phyloP scores from a whole-genome alignment of 2,888 invertebrate genomes.

The Polymixis lichenea region DNA sequence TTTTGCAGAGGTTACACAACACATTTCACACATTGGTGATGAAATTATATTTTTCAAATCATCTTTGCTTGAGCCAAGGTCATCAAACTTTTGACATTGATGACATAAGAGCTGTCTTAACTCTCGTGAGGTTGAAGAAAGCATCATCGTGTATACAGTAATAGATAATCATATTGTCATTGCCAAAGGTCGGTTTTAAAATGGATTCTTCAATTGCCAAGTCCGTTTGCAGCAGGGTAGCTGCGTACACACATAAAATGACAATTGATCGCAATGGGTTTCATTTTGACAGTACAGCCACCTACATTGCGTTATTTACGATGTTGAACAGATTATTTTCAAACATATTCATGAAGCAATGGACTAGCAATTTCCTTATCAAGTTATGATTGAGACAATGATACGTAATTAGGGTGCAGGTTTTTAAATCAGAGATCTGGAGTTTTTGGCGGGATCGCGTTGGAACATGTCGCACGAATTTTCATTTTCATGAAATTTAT shows the following conservation, averaged over 20 bases:
- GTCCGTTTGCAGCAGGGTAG: not conserved
- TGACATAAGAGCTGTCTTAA: slow-evolving; percentile 23
- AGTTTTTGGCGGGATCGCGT: too few relatives aligned
- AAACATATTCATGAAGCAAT: too few relatives aligned
- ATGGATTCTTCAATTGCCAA: not conserved
- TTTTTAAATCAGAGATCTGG: too few relatives aligned
- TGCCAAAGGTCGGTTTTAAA: not conserved
- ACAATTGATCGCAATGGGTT: not conserved
- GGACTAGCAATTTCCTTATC: too few relatives aligned
- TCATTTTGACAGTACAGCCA: not conserved
- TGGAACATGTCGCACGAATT: too few relatives aligned
- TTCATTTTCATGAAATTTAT: too few relatives aligned
- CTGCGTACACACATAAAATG: not conserved
- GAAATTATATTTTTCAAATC: not conserved
- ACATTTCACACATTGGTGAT: not conserved
- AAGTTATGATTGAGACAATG: too few relatives aligned
- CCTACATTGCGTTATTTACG: too few relatives aligned
- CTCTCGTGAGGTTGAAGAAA: not conserved
- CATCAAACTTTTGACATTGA: slow-evolving; percentile 45
- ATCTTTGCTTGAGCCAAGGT: slow-evolving; percentile 31
- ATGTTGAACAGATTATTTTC: too few relatives aligned
- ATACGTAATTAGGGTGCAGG: too few relatives aligned
- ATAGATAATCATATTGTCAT: not conserved
- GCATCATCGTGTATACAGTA: not conserved
- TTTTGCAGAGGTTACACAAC: not conserved